Conservation (phyloP, 2,113 vertebrate species). For the Sebastes fasciatus region DNA sequence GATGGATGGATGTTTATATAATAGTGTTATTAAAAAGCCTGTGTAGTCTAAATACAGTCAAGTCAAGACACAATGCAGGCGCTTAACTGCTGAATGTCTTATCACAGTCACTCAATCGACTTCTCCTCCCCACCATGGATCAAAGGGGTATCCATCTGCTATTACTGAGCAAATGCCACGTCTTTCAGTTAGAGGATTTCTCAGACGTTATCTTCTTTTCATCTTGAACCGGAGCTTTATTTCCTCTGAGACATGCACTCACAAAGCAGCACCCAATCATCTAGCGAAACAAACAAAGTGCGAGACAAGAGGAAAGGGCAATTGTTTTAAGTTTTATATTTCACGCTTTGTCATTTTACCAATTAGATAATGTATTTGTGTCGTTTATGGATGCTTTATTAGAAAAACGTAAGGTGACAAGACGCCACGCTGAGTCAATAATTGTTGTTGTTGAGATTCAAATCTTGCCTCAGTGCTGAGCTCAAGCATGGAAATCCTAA, state of each 20-base stretch:
- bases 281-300: slow-evolving; percentile 44
- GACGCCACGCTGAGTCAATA: slow-evolving; percentile 14
- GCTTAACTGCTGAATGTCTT: slow-evolving; percentile 66
- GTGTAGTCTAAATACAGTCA: slow-evolving; percentile 44
- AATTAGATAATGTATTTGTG: slow-evolving; percentile 22
- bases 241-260: slow-evolving; percentile 63
- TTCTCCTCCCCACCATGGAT: slow-evolving; percentile 70
- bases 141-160: slow-evolving; percentile 73
- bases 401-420: background rate
- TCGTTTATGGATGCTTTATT: slow-evolving; percentile 4
- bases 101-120: slow-evolving; percentile 72
- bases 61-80: slow-evolving; percentile 46
- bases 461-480: slow-evolving; percentile 14
- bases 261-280: slow-evolving; percentile 59
- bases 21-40: slow-evolving; percentile 32
- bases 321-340: slow-evolving; percentile 22
- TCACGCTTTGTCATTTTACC: background rate
- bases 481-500: slow-evolving; percentile 46
- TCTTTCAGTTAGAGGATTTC: slow-evolving; percentile 69
- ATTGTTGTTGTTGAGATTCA: slow-evolving; percentile 33
- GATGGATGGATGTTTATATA: slow-evolving; percentile 39
- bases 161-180: slow-evolving; percentile 70
- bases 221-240: slow-evolving; percentile 66
- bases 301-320: slow-evolving; percentile 12
- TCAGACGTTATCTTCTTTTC: slow-evolving; percentile 72